Percentiles rank a stretch among this genome's conserved stretches.
Conservation (phyloP, 1,140 invertebrate species). For the Drosophila lacteicornis region DNA sequence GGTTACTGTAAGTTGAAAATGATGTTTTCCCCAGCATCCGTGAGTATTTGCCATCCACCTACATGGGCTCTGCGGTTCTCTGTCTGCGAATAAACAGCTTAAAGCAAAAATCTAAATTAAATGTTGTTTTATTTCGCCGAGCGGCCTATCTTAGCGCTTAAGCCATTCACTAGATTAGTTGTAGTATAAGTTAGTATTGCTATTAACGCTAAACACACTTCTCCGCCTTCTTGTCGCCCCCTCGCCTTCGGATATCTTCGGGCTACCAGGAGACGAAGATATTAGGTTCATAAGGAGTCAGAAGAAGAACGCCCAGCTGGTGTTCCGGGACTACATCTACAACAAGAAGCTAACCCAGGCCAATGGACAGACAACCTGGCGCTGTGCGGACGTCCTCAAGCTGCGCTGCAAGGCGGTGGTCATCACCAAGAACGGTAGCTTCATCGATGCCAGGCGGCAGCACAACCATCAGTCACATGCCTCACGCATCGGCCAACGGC, state of each 20-base stretch:
- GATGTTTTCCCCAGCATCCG: not conserved
- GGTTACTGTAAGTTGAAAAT: slow-evolving; percentile 9
- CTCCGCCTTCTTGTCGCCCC: slow-evolving; percentile 29
- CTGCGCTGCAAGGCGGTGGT: slow-evolving; percentile 77
- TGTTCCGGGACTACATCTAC: slow-evolving; percentile 74
- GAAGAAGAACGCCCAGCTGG: slow-evolving; percentile 79
- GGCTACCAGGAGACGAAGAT: slow-evolving; percentile 25
- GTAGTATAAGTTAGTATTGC: slow-evolving; percentile 9
- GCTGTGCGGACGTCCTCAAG: slow-evolving; percentile 74
- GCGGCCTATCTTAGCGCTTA: slow-evolving; percentile 42
- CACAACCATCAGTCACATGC: slow-evolving; percentile 72
- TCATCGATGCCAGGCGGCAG: slow-evolving; percentile 58
- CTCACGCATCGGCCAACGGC: slow-evolving; percentile 60
- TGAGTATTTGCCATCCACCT: slow-evolving; percentile 18
- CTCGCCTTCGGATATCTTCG: slow-evolving; percentile 14
- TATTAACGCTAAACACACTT: slow-evolving; percentile 31
- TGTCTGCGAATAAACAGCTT: slow-evolving; percentile 60
- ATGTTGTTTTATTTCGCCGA: slow-evolving; percentile 72
- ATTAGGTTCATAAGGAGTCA: slow-evolving; percentile 79
- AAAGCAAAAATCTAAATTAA: slow-evolving; percentile 41
- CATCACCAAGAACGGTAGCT: slow-evolving; percentile 68
- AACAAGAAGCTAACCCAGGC: slow-evolving; percentile 81
- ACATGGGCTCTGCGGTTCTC: slow-evolving; percentile 23
- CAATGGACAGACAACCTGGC: slow-evolving; percentile 80
- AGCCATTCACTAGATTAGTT: slow-evolving; percentile 38